Evolutionary conservation across 2,113 vertebrate species (phyloP).

Genomic region (Marmota flaviventris): DNA sequence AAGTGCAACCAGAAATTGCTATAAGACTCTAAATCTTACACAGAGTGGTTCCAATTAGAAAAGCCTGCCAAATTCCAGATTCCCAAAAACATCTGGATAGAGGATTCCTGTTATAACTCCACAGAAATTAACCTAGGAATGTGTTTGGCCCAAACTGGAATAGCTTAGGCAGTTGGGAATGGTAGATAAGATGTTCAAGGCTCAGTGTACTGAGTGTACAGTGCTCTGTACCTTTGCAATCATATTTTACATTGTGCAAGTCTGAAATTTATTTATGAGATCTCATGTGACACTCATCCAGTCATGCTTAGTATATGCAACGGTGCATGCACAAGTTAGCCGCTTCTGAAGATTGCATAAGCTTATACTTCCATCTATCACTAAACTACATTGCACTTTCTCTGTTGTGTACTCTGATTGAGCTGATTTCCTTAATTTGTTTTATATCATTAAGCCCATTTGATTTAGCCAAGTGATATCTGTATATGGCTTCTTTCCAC

Average conservation of each 20-base stretch:
- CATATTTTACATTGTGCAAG: not conserved
- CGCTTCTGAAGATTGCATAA: not conserved
- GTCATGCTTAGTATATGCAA: not conserved
- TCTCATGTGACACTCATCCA: not conserved
- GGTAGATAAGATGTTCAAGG: not conserved
- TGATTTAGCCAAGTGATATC: not conserved
- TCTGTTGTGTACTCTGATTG: not conserved
- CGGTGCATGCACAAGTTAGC: not conserved
- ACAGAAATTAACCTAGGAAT: slow-evolving; percentile 59
- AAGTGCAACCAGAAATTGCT: slow-evolving; percentile 40
- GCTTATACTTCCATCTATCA: not conserved
- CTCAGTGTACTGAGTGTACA: not conserved
- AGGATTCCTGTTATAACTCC: not conserved
- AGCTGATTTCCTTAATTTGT: slow-evolving; percentile 7
- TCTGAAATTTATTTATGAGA: not conserved
- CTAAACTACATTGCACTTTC: not conserved
- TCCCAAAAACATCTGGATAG: slow-evolving; percentile 35
- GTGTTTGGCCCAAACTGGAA: not conserved
- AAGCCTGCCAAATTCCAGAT: slow-evolving; percentile 42
- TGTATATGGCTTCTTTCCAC: not conserved
- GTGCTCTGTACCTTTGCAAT: not conserved
- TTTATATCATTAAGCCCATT: slow-evolving; percentile 26
- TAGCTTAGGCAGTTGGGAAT: not conserved
- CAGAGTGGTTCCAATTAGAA: not conserved
- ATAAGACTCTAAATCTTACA: not conserved